phyloP scores from a whole-genome alignment of 2,888 invertebrate species.

The Phyllotreta striolata region DNA sequence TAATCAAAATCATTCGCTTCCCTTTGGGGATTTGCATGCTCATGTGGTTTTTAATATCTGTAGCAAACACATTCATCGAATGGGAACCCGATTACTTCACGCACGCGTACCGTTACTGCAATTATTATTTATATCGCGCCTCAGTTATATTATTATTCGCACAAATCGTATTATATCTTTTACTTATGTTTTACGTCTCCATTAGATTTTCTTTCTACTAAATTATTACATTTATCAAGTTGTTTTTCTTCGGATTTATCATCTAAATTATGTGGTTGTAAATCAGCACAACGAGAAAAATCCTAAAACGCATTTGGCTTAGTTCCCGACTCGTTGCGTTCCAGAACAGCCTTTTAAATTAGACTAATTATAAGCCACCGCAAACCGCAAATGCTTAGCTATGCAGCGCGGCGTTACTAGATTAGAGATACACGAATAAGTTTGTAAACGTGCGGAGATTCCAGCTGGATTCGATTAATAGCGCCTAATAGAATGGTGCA shows the following conservation, averaged over 20 bases:
- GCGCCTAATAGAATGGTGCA: too few species aligned
- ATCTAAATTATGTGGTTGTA: too few species aligned
- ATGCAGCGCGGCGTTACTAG: too few species aligned
- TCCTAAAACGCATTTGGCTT: too few species aligned
- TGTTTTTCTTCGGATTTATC: too few species aligned
- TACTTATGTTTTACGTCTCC: slow-evolving; percentile 27
- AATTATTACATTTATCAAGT: slow-evolving; percentile 3
- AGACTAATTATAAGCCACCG: too few species aligned
- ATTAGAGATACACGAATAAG: too few species aligned
- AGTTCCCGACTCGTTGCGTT: too few species aligned
- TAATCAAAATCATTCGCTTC: slow-evolving; percentile 9
- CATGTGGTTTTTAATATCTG: slow-evolving; percentile 21
- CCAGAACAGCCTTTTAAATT: too few species aligned
- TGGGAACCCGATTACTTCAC: slow-evolving; percentile 45
- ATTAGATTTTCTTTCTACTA: slow-evolving; percentile 31
- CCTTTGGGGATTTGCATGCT: slow-evolving; percentile 25
- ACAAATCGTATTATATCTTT: slow-evolving; percentile 36
- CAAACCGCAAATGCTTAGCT: too few species aligned
- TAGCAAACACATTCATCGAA: slow-evolving; percentile 37
- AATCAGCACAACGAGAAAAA: neutral
- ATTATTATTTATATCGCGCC: slow-evolving; percentile 36
- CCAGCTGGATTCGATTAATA: too few species aligned
- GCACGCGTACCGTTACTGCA: slow-evolving; percentile 41
- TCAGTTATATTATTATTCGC: slow-evolving; percentile 29
- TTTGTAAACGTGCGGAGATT: too few species aligned